Conservation (phyloP, 2,888 invertebrate genomes). For the Sclerodermus sp. region DNA sequence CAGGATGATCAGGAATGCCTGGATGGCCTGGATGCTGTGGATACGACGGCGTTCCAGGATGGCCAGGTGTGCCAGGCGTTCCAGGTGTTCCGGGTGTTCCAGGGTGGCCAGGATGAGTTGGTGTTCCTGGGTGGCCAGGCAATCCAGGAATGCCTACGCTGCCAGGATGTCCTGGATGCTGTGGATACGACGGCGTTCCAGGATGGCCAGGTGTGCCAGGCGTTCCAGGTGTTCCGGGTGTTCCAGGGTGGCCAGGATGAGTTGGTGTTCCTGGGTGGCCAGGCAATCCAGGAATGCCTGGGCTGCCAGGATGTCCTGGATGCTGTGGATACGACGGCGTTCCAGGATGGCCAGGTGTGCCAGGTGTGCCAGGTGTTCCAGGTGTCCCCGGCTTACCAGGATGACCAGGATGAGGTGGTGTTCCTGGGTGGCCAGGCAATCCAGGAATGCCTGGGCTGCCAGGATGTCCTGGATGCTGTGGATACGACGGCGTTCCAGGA, state of each 20-base stretch:
- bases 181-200: conserved; percentile 5
- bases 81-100: conserved; percentile 26
- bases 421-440: conserved; percentile 4
- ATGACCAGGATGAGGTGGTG: conserved; percentile 35
- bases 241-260: conserved; percentile 17
- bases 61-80: conserved; percentile 9
- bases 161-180: conserved; percentile 6
- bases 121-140: conserved; percentile 10
- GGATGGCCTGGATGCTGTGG: conserved; percentile 28
- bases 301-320: no score
- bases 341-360: no score
- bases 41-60: neutral
- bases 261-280: conserved; percentile 21
- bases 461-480: conserved; percentile 23
- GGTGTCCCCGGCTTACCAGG: no score
- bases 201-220: conserved; percentile 44
- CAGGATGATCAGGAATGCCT: conserved; percentile 1
- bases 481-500: conserved; percentile 26
- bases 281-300: conserved; percentile 15
- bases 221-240: conserved; percentile 17
- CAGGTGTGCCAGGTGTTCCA: no score
- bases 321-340: no score
- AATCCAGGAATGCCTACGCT: conserved; percentile 12
- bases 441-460: conserved; percentile 13
- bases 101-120: conserved; percentile 20